Base-by-base conservation (phyloP, 2,113 vertebrate genomes). In the Anoplopoma fimbria region DNA sequence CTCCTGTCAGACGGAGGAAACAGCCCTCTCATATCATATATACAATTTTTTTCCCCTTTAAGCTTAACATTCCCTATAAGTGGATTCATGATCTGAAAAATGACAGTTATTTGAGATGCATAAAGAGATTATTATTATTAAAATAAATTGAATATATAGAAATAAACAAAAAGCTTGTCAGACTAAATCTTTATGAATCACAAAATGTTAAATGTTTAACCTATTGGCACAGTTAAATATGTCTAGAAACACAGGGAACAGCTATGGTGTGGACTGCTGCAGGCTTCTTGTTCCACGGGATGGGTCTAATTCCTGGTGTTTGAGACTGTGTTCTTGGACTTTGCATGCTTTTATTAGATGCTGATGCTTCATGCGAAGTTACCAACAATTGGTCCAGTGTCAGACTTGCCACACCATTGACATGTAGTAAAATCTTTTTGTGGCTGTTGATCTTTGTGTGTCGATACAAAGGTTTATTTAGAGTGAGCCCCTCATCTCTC, bases 1-100 rank as follows among this genome's bases (percentile, higher is more conserved):
- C 79, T 91, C 88, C 19, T 65, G 80, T 58, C 70, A 82, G 51
- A 69, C 6, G 3, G 34, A 71, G 73, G 45, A 65, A 64, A 51
- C 64, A 36, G 62, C 62, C 64, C 69, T 68, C 49, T 70, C 69
- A 33, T 7, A 36, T 34, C 91, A 2, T 91, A 87, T 92, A 29
- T 31, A 19, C 36, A 47, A 15, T 55, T 60, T 61, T n/a, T n/a
- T n/a, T n/a, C n/a, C n/a, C 1, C 15, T 58, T 69, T 6, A 13
- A 34, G 36, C 63, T 29, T 27, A 27, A n/a, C 1, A 2, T 57
- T 19, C 7, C 3, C 33, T 19, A 9, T 55, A 19, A 5, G 49
- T 14, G 12, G 68, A 53, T 51, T 34, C 9, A 17, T n/a, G 21
- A 19, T 31, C 14, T 7, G 15, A 29, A 31, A 53, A 68, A 31